Evolutionary conservation across 64 coral and sea anemone species (phyloP).

Genomic region (Cladopsammia gracilis): DNA sequence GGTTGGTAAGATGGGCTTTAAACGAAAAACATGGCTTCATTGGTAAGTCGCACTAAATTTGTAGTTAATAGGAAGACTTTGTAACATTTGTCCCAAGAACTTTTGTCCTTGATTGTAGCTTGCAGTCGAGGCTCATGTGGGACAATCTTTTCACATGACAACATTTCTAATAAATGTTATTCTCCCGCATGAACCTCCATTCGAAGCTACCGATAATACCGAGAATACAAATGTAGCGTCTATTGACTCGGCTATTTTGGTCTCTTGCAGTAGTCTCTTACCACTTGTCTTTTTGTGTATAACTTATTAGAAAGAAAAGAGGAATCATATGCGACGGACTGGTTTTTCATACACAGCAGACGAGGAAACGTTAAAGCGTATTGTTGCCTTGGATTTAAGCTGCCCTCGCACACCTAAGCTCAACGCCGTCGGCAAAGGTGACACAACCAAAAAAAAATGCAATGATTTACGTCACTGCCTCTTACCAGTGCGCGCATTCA

Average conservation of each 20-base stretch:
- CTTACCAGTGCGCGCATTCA: not conserved
- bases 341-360: constrained; percentile 76
- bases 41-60: too few relatives aligned
- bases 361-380: constrained; percentile 43
- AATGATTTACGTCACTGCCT: not conserved
- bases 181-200: too few relatives aligned
- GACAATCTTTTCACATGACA: too few relatives aligned
- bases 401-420: not conserved
- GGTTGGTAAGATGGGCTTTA: too few relatives aligned
- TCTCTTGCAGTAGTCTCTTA: not conserved
- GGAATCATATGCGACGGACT: constrained; percentile 48
- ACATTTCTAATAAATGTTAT: too few relatives aligned
- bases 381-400: constrained; percentile 37
- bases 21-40: too few relatives aligned
- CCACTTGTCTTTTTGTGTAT: not conserved
- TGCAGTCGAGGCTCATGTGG: too few relatives aligned
- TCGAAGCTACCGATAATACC: too few relatives aligned
- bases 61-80: too few relatives aligned
- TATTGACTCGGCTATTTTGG: not conserved
- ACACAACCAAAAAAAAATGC: not conserved
- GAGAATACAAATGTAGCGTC: not conserved
- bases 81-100: too few relatives aligned
- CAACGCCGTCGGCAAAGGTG: not conserved
- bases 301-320: constrained; percentile 16
- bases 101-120: too few relatives aligned